Evolutionary conservation across 2,888 invertebrate genomes (phyloP), one percentile per base, ranked within the genome.

Genomic region (Smittia sp.): DNA sequence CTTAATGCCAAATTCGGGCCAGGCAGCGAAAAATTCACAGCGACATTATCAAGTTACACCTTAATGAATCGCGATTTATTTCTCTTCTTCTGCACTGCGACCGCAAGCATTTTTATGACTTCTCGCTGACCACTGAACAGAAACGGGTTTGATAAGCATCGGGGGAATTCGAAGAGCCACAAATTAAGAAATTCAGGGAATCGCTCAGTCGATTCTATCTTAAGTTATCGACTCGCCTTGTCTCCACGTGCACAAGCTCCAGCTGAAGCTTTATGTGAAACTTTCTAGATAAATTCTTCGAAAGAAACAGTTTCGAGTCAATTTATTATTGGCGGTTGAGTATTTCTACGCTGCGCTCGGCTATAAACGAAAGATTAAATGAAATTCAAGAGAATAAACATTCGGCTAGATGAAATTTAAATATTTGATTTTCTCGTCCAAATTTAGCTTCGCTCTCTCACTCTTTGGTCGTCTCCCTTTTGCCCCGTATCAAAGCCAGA

Each of bases 21-120:
- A 46, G 46, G 15, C 46, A 15, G 15, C 11, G n/a, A 46, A 46
- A 46, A n/a, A 13, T n/a, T 46, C 15, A n/a, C 15, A 9, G 66
- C 66, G 66, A 66, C 66, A 38, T 66, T 66, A 66, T 66, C 66
- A 38, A 20, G 66, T 38, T 66, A 66, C 66, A 66, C 18, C 32
- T 66, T 66, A 66, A 66, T 66, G 66, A 66, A 66, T 66, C 38
- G 66, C 66, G 38, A 66, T 66, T 66, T 66, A 66, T 66, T 46
- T 46, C n/a, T 32, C 32, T 15, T 46, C n/a, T 46, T 46, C 46
- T 46, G 6, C 46, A 11, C 3, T 46, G 11, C 2, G 46, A 46
- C 15, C 46, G 46, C 11, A 46, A 46, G 46, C 46, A 46, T 46
- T 46, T 46, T 46, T 46, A 46, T 46, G 46, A 46, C 46, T 46